Evolutionary conservation across 2,113 vertebrate species (phyloP).

Genomic region (Galemys pyrenaicus): DNA sequence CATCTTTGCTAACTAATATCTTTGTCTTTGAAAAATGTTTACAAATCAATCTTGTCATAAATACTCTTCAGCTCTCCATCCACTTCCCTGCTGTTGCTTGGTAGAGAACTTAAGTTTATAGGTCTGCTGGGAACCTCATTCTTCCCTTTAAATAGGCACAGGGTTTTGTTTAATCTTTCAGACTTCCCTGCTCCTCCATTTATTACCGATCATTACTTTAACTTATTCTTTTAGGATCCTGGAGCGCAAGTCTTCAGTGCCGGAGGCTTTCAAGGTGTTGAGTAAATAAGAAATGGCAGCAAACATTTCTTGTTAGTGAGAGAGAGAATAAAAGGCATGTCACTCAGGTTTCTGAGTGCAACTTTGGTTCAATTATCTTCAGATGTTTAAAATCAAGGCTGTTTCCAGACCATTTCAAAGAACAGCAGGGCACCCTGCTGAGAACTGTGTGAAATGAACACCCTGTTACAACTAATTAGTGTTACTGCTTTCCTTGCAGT

Average conservation of each 20-base stretch:
- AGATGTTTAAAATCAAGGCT: slow-evolving; percentile 77
- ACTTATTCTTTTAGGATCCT: slow-evolving; percentile 73
- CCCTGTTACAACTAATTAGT: slow-evolving; percentile 80
- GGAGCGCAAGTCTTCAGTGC: slow-evolving; percentile 60
- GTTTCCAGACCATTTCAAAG: slow-evolving; percentile 82
- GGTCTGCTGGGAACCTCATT: slow-evolving; percentile 45
- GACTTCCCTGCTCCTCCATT: slow-evolving; percentile 64
- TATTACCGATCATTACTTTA: slow-evolving; percentile 71
- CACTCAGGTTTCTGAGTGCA: slow-evolving; percentile 76
- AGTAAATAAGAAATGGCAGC: slow-evolving; percentile 77
- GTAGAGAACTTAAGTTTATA: slow-evolving; percentile 41
- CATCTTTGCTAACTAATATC: slow-evolving; percentile 33
- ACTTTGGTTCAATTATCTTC: slow-evolving; percentile 80
- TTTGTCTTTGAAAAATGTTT: slow-evolving; percentile 61
- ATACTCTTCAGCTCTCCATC: not conserved
- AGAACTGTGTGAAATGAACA: slow-evolving; percentile 80
- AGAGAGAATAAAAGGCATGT: slow-evolving; percentile 70
- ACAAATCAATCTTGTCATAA: slow-evolving; percentile 42
- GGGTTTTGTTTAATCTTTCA: slow-evolving; percentile 51
- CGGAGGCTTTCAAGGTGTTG: slow-evolving; percentile 71
- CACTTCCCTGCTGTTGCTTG: not conserved
- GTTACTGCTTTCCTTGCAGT: slow-evolving; percentile 78
- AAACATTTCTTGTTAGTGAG: slow-evolving; percentile 65
- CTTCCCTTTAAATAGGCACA: slow-evolving; percentile 45
- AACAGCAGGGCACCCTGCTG: slow-evolving; percentile 73